A percentile compares a stretch with the other conserved stretches of the same genome.
Conservation (phyloP, 2,888 invertebrate species). For the Luperina testacea region DNA sequence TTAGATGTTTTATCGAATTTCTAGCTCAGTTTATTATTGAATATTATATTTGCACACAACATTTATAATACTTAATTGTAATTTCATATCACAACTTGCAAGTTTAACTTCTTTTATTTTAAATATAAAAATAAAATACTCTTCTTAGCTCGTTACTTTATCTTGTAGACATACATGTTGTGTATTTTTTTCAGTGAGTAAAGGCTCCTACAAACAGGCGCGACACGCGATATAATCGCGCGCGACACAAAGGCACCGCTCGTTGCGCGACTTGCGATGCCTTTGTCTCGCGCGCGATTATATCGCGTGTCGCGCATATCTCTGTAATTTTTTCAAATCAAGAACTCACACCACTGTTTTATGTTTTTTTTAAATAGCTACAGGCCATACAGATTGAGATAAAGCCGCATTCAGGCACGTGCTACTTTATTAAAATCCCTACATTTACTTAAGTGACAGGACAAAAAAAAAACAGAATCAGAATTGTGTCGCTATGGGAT, state of each 20-base stretch:
- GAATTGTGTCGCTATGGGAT: background rate
- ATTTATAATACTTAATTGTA: background rate
- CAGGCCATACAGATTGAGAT: background rate
- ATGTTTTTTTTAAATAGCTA: background rate
- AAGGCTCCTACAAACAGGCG: too few relatives aligned
- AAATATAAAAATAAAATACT: background rate
- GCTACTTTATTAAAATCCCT: background rate
- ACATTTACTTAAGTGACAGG: background rate
- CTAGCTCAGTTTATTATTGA: background rate
- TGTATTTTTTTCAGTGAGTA: too few relatives aligned
- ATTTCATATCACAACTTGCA: background rate
- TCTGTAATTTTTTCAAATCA: too few relatives aligned
- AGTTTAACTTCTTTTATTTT: background rate
- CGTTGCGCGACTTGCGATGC: too few relatives aligned
- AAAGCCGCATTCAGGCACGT: background rate
- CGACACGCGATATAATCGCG: too few relatives aligned
- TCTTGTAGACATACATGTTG: too few relatives aligned
- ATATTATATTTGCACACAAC: too few relatives aligned
- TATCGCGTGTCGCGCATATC: too few relatives aligned
- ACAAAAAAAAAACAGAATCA: background rate
- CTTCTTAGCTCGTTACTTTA: background rate
- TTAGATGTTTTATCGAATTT: background rate
- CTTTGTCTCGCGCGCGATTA: too few relatives aligned
- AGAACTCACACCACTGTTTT: too few relatives aligned
- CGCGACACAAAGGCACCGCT: too few relatives aligned